These are phyloP conservation scores for Sesamia nonagrioides DNA, from an alignment of 1,140 invertebrate species.

Conservation along the genomic window DNA sequence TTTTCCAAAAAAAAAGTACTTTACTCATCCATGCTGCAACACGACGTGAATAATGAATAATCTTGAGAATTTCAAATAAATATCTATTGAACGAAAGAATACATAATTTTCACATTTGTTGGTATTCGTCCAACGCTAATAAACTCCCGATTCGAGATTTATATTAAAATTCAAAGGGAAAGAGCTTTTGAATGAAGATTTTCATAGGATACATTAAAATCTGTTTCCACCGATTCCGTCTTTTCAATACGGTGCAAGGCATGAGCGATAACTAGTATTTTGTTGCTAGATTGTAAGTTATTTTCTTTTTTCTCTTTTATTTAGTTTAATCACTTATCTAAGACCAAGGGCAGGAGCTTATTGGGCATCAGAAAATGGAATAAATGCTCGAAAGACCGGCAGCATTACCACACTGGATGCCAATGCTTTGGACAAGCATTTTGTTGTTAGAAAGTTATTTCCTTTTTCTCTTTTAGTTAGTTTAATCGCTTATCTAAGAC, in stretches of 20 bases:
- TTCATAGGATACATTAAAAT: slow-evolving; percentile 87
- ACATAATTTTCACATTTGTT: slow-evolving; percentile 80
- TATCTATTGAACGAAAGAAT: slow-evolving; percentile 54
- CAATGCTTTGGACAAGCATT: too few species aligned
- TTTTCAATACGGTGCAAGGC: slow-evolving; percentile 60
- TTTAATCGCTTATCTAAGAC: too few species aligned
- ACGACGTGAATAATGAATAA: neutral
- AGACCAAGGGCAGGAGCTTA: too few species aligned
- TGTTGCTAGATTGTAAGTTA: neutral
- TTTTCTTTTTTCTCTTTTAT: too few species aligned
- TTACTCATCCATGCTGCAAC: neutral
- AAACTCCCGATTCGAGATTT: slow-evolving; percentile 80
- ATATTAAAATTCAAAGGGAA: slow-evolving; percentile 86
- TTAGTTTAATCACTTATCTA: too few species aligned
- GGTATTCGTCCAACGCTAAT: slow-evolving; percentile 79
- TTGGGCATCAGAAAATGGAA: too few species aligned
- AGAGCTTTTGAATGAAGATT: slow-evolving; percentile 80
- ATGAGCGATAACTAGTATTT: too few species aligned
- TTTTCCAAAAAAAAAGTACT: too few species aligned
- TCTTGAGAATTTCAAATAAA: slow-evolving; percentile 7
- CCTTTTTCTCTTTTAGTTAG: too few species aligned
- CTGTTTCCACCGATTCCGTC: slow-evolving; percentile 79
- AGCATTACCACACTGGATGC: too few species aligned
- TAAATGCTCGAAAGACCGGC: too few species aligned
- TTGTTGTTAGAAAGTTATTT: too few species aligned